Evolutionary conservation across 2,113 vertebrate species (phyloP).

Genomic region (Pterocles burchelli): DNA sequence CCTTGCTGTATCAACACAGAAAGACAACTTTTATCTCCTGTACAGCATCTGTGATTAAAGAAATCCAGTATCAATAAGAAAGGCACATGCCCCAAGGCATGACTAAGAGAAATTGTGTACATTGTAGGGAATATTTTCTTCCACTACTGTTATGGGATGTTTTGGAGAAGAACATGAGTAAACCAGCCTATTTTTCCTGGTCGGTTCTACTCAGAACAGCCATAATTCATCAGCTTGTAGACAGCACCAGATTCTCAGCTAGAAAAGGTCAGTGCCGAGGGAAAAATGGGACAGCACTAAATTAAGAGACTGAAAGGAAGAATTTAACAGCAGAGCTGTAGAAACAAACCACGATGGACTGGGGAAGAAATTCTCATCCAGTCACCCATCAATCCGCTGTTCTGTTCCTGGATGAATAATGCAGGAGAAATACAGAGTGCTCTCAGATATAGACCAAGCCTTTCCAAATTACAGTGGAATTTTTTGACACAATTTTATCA

Average conservation of each 20-base stretch:
- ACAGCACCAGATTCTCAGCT: not conserved
- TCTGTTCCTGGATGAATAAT: not conserved
- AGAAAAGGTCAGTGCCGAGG: conserved; percentile 45
- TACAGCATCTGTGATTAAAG: not conserved
- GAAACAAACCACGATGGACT: not conserved
- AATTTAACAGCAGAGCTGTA: not conserved
- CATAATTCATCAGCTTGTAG: not conserved
- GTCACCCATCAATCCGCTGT: not conserved
- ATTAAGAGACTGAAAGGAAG: not conserved
- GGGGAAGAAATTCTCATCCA: not conserved
- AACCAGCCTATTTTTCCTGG: not conserved
- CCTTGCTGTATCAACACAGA: not conserved
- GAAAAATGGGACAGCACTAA: conserved; percentile 2
- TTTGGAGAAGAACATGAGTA: not conserved
- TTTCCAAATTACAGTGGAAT: not conserved
- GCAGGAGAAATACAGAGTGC: not conserved
- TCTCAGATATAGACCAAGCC: not conserved
- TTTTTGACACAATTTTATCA: not conserved
- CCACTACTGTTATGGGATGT: not conserved
- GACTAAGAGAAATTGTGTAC: not conserved
- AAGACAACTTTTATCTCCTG: not conserved
- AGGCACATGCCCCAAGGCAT: not conserved
- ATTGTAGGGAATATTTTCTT: not conserved
- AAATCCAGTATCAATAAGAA: not conserved
- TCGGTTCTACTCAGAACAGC: not conserved